A percentile compares a stretch with the other conserved stretches of the same genome.
Evolutionary conservation across 37 sponge, comb jelly and placozoan genomes (phyloP).

Genomic region (Chondrilla cf. caribensis): DNA sequence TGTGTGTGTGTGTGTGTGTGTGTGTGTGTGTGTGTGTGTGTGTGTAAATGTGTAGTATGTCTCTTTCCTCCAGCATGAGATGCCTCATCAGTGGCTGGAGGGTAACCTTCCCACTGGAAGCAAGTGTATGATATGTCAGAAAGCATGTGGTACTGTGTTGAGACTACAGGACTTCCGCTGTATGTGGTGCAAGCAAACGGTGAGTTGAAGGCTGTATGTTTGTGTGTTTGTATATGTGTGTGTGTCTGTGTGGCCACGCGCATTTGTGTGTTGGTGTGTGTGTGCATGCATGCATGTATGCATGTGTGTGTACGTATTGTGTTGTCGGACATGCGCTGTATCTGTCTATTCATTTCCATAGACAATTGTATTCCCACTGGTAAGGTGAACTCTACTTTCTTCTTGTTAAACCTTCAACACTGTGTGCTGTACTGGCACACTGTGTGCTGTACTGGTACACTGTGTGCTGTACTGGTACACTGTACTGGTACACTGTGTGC

Average conservation of each 20-base stretch:
- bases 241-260: too few species aligned
- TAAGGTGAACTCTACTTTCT: too few species aligned
- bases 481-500: too few species aligned
- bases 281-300: slow-evolving; percentile 5
- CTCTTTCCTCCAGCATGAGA: slow-evolving; percentile 39
- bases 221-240: too few species aligned
- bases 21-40: background rate
- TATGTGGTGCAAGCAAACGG: slow-evolving; percentile 90
- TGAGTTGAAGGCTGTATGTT: slow-evolving; percentile 48
- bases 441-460: too few species aligned
- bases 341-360: too few species aligned
- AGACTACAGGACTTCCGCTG: slow-evolving; percentile 83
- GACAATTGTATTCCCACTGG: too few species aligned
- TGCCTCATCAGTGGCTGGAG: slow-evolving; percentile 93
- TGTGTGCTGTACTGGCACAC: too few species aligned
- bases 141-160: slow-evolving; percentile 68
- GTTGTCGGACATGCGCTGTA: too few species aligned
- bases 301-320: background rate
- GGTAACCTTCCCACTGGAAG: slow-evolving; percentile 83
- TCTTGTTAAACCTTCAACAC: too few species aligned
- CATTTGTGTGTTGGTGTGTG: background rate
- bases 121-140: slow-evolving; percentile 78
- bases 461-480: too few species aligned
- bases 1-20: too few species aligned
- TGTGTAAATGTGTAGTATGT: background rate